phyloP scores from a whole-genome alignment of 2,797 vertebrate species.

The Pseudochirops corinnae region DNA sequence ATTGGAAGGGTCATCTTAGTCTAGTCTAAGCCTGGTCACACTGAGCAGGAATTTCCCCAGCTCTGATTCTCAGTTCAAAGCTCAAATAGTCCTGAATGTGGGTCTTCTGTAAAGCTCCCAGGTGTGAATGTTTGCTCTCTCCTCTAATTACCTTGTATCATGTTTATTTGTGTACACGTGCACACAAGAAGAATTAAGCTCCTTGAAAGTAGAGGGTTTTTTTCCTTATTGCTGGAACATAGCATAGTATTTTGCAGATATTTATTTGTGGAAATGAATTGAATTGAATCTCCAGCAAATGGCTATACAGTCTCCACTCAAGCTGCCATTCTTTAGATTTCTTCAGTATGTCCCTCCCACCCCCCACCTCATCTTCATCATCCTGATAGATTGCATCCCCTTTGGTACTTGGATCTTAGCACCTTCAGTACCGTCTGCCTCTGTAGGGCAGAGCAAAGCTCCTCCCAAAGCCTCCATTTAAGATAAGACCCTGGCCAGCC shows the following conservation, averaged over 20 bases:
- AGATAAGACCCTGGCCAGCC: background rate
- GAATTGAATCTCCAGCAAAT: background rate
- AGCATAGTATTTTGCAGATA: background rate
- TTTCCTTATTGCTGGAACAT: background rate
- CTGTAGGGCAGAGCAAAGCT: background rate
- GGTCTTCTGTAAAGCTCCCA: background rate
- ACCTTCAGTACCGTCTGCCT: background rate
- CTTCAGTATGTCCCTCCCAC: background rate
- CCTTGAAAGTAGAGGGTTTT: background rate
- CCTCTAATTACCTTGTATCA: background rate
- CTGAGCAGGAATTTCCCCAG: background rate
- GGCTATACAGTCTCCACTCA: background rate
- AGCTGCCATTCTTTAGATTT: background rate
- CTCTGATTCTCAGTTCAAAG: background rate
- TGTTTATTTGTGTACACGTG: background rate
- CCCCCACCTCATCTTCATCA: background rate
- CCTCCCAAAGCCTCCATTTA: background rate
- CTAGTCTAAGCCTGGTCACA: background rate
- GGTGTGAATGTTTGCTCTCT: background rate
- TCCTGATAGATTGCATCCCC: background rate
- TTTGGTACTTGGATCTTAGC: background rate
- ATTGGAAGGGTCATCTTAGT: background rate
- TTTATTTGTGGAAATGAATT: background rate
- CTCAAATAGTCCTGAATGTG: background rate
- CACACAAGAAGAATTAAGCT: background rate